These are phyloP conservation scores for Philonicus albiceps DNA, from an alignment of 2,888 invertebrate genomes.

Conservation along the genomic window DNA sequence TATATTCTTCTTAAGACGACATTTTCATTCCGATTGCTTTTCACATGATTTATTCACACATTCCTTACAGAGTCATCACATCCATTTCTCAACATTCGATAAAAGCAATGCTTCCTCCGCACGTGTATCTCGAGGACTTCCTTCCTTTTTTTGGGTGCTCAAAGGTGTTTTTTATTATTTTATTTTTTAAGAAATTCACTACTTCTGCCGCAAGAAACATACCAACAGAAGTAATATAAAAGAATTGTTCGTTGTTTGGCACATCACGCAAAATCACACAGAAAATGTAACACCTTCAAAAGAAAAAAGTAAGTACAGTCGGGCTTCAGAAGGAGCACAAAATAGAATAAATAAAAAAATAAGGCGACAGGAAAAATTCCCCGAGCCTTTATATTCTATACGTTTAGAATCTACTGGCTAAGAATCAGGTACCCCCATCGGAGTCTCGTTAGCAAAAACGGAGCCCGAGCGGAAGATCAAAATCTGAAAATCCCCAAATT, in stretches of 20 bases:
- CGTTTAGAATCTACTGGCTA: not conserved
- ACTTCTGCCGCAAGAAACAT: constrained; percentile 5
- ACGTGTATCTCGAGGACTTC: not conserved
- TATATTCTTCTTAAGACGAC: not conserved
- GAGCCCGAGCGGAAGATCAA: not conserved
- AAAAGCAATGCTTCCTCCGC: not conserved
- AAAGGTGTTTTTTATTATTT: not conserved
- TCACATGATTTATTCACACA: not conserved
- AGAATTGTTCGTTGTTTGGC: not conserved
- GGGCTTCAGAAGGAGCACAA: not conserved
- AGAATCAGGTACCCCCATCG: not conserved
- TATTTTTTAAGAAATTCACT: not conserved
- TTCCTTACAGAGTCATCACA: not conserved
- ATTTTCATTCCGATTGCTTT: not conserved
- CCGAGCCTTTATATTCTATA: not conserved
- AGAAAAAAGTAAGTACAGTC: not conserved
- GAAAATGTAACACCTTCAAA: not conserved
- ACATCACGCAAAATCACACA: not conserved
- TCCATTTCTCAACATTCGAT: not conserved
- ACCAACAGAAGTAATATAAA: not conserved
- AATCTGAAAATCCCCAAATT: not conserved
- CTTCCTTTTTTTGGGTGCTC: not conserved
- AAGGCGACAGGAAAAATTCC: not conserved
- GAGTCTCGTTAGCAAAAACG: constrained; percentile 4
- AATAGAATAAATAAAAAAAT: not conserved